Evolutionary conservation across 2,888 invertebrate species (phyloP).

Genomic region (Cloeon dipterum): DNA sequence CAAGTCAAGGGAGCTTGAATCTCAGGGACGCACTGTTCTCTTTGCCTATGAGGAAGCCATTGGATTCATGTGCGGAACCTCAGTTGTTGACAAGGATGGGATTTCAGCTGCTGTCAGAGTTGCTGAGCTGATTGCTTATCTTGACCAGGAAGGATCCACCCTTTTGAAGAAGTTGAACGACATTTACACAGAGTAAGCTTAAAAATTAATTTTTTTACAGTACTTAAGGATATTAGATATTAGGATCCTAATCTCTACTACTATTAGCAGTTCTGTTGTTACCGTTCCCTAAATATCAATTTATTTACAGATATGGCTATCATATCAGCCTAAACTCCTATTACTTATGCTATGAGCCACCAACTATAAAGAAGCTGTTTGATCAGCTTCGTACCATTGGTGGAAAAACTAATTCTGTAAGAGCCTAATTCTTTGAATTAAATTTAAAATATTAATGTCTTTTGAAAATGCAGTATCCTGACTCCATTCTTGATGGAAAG

Average conservation of each 20-base stretch:
- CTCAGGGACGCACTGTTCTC: conserved; percentile 49
- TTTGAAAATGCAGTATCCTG: conserved; percentile 39
- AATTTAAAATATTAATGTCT: not conserved
- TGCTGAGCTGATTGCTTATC: conserved; percentile 48
- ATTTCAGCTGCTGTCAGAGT: conserved; percentile 66
- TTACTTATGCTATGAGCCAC: conserved; percentile 58
- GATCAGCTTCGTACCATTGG: conserved; percentile 52
- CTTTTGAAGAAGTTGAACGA: conserved; percentile 32
- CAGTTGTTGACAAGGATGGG: conserved; percentile 90
- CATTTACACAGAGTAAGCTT: conserved; percentile 41
- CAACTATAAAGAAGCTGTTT: conserved; percentile 51
- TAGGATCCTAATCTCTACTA: no score
- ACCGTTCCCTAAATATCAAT: conserved; percentile 2
- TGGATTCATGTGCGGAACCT: conserved; percentile 84
- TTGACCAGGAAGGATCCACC: conserved; percentile 28
- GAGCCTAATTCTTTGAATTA: conserved; percentile 10
- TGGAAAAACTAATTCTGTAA: conserved; percentile 31
- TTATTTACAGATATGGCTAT: conserved; percentile 47
- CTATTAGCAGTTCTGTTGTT: not conserved
- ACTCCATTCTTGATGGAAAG: conserved; percentile 32
- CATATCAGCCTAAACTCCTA: conserved; percentile 79
- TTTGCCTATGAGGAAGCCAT: conserved; percentile 98
- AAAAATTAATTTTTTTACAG: conserved; percentile 1
- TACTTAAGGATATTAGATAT: no score
- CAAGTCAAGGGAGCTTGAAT: conserved; percentile 42